Base-by-base conservation (phyloP, 2,113 vertebrate species). In the Chascanopsetta lugubris region DNA sequence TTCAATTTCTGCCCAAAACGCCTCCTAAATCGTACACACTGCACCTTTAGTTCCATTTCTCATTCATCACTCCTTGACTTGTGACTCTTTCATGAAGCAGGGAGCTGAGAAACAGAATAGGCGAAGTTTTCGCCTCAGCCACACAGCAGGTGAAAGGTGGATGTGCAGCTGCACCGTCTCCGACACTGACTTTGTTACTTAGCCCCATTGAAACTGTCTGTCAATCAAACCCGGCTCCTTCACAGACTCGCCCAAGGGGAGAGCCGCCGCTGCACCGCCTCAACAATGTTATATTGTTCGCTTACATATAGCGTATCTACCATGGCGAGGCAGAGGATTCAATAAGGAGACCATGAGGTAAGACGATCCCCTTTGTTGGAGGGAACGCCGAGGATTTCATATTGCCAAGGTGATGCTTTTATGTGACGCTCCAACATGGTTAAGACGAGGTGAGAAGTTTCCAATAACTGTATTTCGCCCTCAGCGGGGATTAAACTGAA, bases 381-480 rank as follows among this genome's bases (percentile, higher is more conserved):
- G 53, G 76, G 75, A 85, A 84, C 79, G 76, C 67, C 15, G 65
- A 53, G 75, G 79, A 81, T 84, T 90, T 85, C 65, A 63, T 75
- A 75, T 85, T 73, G 77, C 78, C 46, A 76, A 86, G 72, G 66
- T 77, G 77, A 77, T 72, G 80, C 87, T 82, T 38, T 88, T 76
- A 77, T 84, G 84, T 79, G 79, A 75, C 72, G 83, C 69, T 87
- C 25, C 61, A 85, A 85, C 87, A 82, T 58, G 80, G 85, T 85
- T 74, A 86, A 73, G 69, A 80, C 40, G 77, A 82, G 89, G 87
- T 88, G 87, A 90, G 87, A 90, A 87, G 85, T 90, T 90, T 90
- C 88, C 89, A 89, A 84, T 91, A 87, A 88, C 86, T 85, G 75
- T 61, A 55, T 84, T 77, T 88, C 75, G 86, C 90, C 90, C 61